Base-by-base conservation (phyloP, 2,888 invertebrate species). In the Chorisops tibialis region DNA sequence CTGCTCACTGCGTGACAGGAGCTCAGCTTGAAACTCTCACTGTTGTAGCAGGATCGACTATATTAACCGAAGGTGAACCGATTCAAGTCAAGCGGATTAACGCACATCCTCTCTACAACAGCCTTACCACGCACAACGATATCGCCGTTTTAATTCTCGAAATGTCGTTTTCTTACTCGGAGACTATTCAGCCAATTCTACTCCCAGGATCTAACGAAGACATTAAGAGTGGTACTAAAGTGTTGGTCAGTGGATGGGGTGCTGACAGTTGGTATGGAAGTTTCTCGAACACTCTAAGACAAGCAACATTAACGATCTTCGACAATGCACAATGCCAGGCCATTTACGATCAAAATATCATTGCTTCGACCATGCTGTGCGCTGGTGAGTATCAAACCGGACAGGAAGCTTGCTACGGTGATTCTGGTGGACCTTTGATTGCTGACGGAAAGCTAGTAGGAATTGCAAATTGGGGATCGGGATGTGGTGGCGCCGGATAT, bases 1-100 rank as follows among this genome's bases (percentile, higher is more conserved):
- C 59, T 16, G 59, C 59, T 6, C 59, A 50, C 9, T 60, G 59
- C 12, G 22, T 41, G 1, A 63, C 68, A 18, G 61, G 68, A 21
- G 16, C 38, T 19, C 68, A 68, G 2, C 1, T 3, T 6, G 45
- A 3, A 19, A n/a, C 4, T 4, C 30, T 61, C n/a, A 45, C 38
- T 16, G 68, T 83, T 6, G 77, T 82, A 0, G 82, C 78, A 3
- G 83, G 83, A 0, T 81, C 82, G 1, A 76, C 79, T 0, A 76
- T 72, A 30, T 74, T 69, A 45, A 67, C 45, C 2, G n/a, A 21
- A 14, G 60, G 54, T 24, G 64, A 62, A 18, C 21, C 3, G 18
- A 5, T 16, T 16, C 16, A 47, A 47, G 47, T 47, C 18, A 47
- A 47, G 6, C 5, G 6, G 6, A 3, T n/a, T 6, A 11, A 14